A percentile compares a stretch with the other conserved stretches of the same genome.
These are phyloP conservation scores for Thalassaphorura encarpata DNA, from an alignment of 1,140 invertebrate genomes.

Conservation along the genomic window DNA sequence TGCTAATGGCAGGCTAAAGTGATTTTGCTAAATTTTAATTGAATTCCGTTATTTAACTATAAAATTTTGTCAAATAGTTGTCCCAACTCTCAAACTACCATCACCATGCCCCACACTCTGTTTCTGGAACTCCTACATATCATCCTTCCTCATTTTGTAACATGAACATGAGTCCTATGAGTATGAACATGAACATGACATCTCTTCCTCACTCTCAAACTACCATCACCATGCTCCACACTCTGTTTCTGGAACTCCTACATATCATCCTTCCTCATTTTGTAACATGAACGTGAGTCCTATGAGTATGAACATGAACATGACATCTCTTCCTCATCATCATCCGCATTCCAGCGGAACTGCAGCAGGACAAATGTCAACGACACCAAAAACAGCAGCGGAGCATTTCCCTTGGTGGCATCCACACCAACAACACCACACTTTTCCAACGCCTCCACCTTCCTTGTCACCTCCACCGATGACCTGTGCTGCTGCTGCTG, in stretches of 20 bases:
- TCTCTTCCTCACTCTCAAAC: constrained; percentile 11
- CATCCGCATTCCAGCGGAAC: not conserved
- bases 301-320: too few species aligned
- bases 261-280: constrained; percentile 20
- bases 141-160: constrained; percentile 23
- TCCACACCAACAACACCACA: not conserved
- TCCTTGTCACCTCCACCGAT: constrained; percentile 19
- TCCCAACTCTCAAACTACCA: constrained; percentile 19
- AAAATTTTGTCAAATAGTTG: constrained; percentile 11
- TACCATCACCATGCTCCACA: constrained; percentile 14
- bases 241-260: not conserved
- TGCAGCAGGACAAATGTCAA: not conserved
- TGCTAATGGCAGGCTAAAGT: not conserved
- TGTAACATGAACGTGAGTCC: constrained; percentile 18
- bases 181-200: constrained; percentile 16
- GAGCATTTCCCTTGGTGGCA: not conserved
- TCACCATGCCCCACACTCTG: constrained; percentile 10
- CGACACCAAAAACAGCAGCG: not conserved
- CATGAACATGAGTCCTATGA: constrained; percentile 18
- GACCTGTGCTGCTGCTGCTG: constrained; percentile 3
- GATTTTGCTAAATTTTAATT: not conserved
- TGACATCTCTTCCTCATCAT: constrained; percentile 3
- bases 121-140: constrained; percentile 7
- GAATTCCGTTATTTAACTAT: not conserved
- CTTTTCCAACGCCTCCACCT: not conserved